These are phyloP conservation scores for Adoxophyes honmai DNA, from an alignment of 1,140 invertebrate genomes.

Conservation along the genomic window DNA sequence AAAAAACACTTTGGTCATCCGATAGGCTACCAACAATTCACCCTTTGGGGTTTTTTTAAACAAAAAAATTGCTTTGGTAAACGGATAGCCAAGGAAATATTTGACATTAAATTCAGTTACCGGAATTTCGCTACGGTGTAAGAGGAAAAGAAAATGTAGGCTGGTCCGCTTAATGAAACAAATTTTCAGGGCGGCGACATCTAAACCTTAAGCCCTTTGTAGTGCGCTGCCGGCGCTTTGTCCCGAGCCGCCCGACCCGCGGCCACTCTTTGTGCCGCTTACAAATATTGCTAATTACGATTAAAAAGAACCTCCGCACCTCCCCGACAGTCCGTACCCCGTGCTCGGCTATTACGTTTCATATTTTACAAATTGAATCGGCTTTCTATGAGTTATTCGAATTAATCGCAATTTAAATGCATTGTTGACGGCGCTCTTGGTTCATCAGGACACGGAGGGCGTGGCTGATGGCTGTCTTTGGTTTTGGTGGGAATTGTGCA, in stretches of 20 bases:
- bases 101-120: constrained; percentile 44
- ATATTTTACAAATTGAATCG: constrained; percentile 18
- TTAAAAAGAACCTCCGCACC: constrained; percentile 49
- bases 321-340: constrained; percentile 13
- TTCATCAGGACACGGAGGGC: too few relatives aligned
- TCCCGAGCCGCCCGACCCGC: constrained; percentile 51
- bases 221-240: constrained; percentile 52
- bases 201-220: constrained; percentile 72
- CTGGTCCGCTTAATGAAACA: constrained; percentile 69
- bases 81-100: constrained; percentile 34
- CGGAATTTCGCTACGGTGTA: constrained; percentile 47
- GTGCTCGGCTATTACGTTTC: constrained; percentile 24
- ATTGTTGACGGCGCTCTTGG: too few relatives aligned
- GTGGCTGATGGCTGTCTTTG: too few relatives aligned
- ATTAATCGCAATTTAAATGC: too few relatives aligned
- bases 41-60: constrained; percentile 31
- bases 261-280: constrained; percentile 55
- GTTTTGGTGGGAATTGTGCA: too few relatives aligned
- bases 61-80: constrained; percentile 32
- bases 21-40: constrained; percentile 29
- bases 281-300: constrained; percentile 71
- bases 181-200: constrained; percentile 69
- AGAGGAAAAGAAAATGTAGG: constrained; percentile 63
- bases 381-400: background rate
- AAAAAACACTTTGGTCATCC: constrained; percentile 15